Conservation (phyloP, 1,140 invertebrate genomes). For the Halesus radiatus region DNA sequence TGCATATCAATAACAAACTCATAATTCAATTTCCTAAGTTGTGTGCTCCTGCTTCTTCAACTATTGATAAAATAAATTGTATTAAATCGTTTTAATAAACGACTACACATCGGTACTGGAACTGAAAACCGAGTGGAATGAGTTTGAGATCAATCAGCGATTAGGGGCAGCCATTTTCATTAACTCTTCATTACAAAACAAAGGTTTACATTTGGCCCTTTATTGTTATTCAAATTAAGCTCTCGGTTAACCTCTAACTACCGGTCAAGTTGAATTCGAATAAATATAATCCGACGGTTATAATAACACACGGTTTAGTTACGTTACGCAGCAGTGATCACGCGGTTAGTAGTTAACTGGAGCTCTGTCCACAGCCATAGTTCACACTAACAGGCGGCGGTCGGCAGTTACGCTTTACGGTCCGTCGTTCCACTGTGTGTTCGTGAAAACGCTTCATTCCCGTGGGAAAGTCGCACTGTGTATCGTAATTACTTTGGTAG, state of each 20-base stretch:
- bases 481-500: background rate
- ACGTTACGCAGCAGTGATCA: constrained; percentile 19
- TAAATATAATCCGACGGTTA: background rate
- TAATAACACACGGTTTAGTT: constrained; percentile 11
- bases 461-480: background rate
- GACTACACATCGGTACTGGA: too few species aligned
- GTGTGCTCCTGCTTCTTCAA: too few species aligned
- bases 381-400: background rate
- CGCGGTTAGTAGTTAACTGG: constrained; percentile 12
- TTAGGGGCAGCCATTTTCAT: too few species aligned
- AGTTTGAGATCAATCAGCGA: too few species aligned
- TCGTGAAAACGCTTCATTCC: background rate
- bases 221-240: background rate
- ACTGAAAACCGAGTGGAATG: too few species aligned
- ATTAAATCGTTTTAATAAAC: too few species aligned
- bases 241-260: background rate
- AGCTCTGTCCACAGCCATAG: background rate
- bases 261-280: background rate
- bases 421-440: background rate
- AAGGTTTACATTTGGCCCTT: too few species aligned
- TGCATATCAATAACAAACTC: too few species aligned
- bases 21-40: too few species aligned
- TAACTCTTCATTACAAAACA: too few species aligned
- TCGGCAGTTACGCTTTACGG: background rate
- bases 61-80: too few species aligned